phyloP scores from a whole-genome alignment of 2,888 invertebrate genomes.

The Esperia sulphurella region DNA sequence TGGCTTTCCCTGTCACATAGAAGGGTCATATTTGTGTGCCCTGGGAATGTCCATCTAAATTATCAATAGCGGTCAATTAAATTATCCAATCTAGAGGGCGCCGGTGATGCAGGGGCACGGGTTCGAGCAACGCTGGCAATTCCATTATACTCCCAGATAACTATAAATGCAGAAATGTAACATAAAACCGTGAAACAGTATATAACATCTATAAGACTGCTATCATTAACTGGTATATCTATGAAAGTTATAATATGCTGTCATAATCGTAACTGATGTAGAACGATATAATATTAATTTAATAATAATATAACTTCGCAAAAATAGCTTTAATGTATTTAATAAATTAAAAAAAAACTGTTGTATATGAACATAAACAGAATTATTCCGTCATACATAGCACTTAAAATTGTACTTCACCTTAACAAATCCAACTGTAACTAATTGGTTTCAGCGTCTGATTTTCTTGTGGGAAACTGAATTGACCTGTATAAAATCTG shows the following conservation, averaged over 20 bases:
- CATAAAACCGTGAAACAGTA: no score
- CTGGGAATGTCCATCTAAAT: conserved; percentile 47
- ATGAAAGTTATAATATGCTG: no score
- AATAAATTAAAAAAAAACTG: no score
- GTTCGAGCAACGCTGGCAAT: conserved; percentile 42
- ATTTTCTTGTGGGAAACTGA: background rate
- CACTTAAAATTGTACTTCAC: background rate
- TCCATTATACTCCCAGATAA: conserved; percentile 47
- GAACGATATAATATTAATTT: no score
- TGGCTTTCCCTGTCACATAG: background rate
- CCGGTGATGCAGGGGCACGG: conserved; percentile 34
- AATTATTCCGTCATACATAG: no score
- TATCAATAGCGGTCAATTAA: conserved; percentile 58
- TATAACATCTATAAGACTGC: background rate
- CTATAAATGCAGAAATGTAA: conserved; percentile 5
- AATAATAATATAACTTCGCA: no score
- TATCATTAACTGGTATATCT: background rate
- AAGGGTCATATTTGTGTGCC: conserved; percentile 10
- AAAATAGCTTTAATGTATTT: no score
- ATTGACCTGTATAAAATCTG: background rate
- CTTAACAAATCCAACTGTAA: background rate
- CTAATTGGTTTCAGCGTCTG: background rate
- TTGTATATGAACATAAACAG: no score
- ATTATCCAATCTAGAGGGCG: conserved; percentile 44
- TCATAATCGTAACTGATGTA: no score